Base-by-base conservation (phyloP, 2,888 invertebrate species). In the Sericinus montela region DNA sequence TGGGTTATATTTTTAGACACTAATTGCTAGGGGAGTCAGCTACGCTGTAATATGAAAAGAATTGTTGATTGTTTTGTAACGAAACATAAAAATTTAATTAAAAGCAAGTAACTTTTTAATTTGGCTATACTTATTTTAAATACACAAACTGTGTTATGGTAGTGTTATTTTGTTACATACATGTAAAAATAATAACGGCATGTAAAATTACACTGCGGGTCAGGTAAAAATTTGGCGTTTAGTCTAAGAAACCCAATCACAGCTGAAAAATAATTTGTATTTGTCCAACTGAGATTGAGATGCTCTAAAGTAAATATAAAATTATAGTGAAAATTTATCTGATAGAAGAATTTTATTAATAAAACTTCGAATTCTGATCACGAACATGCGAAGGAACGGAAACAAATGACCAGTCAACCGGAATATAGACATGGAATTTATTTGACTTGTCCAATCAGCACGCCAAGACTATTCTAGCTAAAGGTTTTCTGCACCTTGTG, bases 371-470 rank as follows among this genome's bases (percentile, higher is more conserved):
- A 63, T 50, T 62, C 61, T 19, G 54, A 58, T 62, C 65, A 62
- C 61, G 60, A 58, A 36, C 11, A 30, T 11, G 1, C 53, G 59
- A 56, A 48, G 46, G 54, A 54, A 56, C 55, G 47, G 36, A 48
- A 48, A 43, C 37, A 42, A 54, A 57, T 62, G 60, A 61, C 63
- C 68, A 68, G 62, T 40, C 16, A 19, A 29, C 19, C 59, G 60
- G 62, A 64, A 63, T 66, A 67, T 61, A 60, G 59, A 50, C 54
- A 64, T 45, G 54, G 69, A 73, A 70, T 80, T 79, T 80, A 81
- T 82, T 80, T 75, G 78, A 74, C 74, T 75, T 73, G 74, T 76
- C 75, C 82, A 83, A 84, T 84, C 84, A 83, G 80, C 60, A 15
- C 28, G 29, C 14, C 23, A 34, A 34, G 34, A 43, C 32, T 16